These are phyloP conservation scores for Callyntrura sp. DNA, from an alignment of 2,888 invertebrate genomes.

Conservation along the genomic window DNA sequence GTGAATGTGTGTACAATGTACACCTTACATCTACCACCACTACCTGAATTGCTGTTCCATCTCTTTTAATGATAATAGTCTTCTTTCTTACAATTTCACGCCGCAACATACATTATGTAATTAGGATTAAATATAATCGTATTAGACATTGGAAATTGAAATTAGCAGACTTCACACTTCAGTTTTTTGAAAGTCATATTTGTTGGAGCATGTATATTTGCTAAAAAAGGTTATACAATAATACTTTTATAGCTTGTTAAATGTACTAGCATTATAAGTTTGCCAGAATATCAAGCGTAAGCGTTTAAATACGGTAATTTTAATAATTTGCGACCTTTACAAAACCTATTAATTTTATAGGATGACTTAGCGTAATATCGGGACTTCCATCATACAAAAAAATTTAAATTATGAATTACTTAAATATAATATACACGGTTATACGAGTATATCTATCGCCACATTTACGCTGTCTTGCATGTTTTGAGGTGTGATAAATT, in stretches of 20 bases:
- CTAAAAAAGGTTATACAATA: no score
- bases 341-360: conserved; percentile 33
- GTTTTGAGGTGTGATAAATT: no score
- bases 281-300: not conserved
- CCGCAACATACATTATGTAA: conserved; percentile 25
- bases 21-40: no score
- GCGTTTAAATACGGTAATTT: conserved; percentile 9
- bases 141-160: conserved; percentile 60
- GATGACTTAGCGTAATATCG: conserved; percentile 31
- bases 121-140: conserved; percentile 44
- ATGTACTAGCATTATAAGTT: not conserved
- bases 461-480: no score
- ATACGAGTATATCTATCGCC: no score
- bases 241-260: no score
- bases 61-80: no score
- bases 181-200: conserved; percentile 45
- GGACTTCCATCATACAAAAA: no score
- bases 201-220: not conserved
- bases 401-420: no score
- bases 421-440: no score
- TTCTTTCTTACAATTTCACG: not conserved
- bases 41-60: no score
- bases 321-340: conserved; percentile 28
- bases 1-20: no score
- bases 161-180: conserved; percentile 38